Conservation (phyloP, 2,797 vertebrate genomes). For the Triplophysa yarkandensis region DNA sequence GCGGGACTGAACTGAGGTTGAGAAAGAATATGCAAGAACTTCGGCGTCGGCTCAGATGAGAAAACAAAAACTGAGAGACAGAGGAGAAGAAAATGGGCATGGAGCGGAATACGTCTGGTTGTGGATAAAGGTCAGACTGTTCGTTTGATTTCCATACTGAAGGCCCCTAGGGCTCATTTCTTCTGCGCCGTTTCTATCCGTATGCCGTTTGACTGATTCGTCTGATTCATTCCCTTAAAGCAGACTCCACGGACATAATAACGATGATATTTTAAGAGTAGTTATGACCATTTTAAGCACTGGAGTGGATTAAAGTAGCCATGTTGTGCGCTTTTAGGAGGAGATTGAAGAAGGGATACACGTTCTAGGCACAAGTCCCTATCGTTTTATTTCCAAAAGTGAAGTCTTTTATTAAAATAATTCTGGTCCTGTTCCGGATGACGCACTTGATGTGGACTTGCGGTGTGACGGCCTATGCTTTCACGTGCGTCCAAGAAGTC, state of each 20-base stretch:
- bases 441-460: not conserved
- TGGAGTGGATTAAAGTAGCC: slow-evolving; percentile 59
- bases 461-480: not conserved
- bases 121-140: slow-evolving; percentile 24
- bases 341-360: slow-evolving; percentile 58
- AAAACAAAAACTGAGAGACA: slow-evolving; percentile 52
- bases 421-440: not conserved
- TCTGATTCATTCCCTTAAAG: slow-evolving; percentile 56
- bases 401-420: slow-evolving; percentile 3
- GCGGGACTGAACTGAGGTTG: not conserved
- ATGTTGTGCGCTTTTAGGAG: slow-evolving; percentile 57
- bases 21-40: not conserved
- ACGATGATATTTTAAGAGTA: not conserved
- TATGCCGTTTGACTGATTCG: slow-evolving; percentile 45
- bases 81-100: slow-evolving; percentile 48
- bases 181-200: not conserved
- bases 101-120: slow-evolving; percentile 3
- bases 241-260: not conserved
- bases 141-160: slow-evolving; percentile 2
- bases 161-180: slow-evolving; percentile 2
- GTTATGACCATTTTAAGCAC: not conserved
- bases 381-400: not conserved
- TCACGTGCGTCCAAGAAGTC: not conserved
- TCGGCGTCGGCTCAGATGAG: not conserved
- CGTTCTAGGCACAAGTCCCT: slow-evolving; percentile 50